A percentile compares a stretch with the other conserved stretches of the same genome.
phyloP scores from a whole-genome alignment of 64 coral and sea anemone genomes.

The Porites lutea region DNA sequence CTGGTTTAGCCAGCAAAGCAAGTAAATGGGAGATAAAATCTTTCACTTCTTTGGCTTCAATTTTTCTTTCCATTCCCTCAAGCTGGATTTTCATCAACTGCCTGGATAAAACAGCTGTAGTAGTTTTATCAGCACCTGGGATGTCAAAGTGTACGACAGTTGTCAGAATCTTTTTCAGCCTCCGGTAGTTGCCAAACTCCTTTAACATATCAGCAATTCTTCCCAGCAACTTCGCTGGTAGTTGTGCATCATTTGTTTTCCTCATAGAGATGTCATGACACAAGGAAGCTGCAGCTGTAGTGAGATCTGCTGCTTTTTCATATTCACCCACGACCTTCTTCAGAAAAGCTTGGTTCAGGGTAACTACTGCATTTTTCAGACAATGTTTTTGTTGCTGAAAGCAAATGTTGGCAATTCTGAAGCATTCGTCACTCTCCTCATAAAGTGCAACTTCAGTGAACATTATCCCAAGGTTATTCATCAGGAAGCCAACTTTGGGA shows the following conservation, averaged over 20 bases:
- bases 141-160: background rate
- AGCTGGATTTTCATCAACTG: slow-evolving; percentile 12
- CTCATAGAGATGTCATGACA: background rate
- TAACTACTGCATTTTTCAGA: background rate
- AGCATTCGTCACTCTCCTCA: background rate
- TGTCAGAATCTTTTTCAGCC: background rate
- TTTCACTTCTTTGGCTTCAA: background rate
- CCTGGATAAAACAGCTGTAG: background rate
- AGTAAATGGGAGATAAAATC: background rate
- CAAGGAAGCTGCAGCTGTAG: background rate
- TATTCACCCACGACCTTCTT: background rate
- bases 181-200: background rate
- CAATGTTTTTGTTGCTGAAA: background rate
- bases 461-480: slow-evolving; percentile 26
- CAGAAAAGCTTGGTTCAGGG: background rate
- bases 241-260: background rate
- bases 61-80: background rate
- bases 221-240: background rate
- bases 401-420: background rate
- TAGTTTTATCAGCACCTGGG: background rate
- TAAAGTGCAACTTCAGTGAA: background rate
- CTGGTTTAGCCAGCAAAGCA: background rate
- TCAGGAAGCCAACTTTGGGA: background rate
- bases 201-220: background rate
- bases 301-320: background rate